Evolutionary conservation across 1,140 invertebrate species (phyloP).

Genomic region (Paralvinella palmiformis): DNA sequence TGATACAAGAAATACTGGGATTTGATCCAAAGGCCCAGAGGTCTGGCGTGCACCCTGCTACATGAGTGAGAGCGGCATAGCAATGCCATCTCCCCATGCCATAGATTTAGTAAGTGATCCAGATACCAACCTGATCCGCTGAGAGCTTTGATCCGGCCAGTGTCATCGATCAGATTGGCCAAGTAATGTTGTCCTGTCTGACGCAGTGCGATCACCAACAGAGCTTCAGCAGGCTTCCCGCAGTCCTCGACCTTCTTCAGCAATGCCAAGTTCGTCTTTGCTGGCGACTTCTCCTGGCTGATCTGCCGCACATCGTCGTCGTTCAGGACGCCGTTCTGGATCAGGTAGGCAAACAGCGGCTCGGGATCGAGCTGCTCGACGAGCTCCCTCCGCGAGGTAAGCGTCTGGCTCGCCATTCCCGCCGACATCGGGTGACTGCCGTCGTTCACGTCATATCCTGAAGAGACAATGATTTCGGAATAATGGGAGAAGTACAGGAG

Average conservation of each 20-base stretch:
- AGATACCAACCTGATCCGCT: conserved; percentile 40
- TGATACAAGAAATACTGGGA: too few species aligned
- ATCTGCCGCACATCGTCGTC: conserved; percentile 26
- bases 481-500: conserved; percentile 2
- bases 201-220: conserved; percentile 44
- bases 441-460: too few species aligned
- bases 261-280: conserved; percentile 35
- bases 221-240: conserved; percentile 31
- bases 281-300: conserved; percentile 23
- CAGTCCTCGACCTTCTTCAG: conserved; percentile 36
- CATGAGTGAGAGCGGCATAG: too few species aligned
- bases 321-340: conserved; percentile 43
- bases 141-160: conserved; percentile 37
- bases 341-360: conserved; percentile 40
- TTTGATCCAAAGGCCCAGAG: too few species aligned
- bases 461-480: not conserved
- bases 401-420: too few species aligned
- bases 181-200: conserved; percentile 44
- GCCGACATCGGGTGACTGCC: too few species aligned
- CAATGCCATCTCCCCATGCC: too few species aligned
- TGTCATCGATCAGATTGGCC: conserved; percentile 39
- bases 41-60: too few species aligned
- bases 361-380: conserved; percentile 43
- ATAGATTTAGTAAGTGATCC: too few species aligned
- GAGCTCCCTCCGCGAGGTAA: conserved; percentile 33